Conservation (phyloP, 64 coral and sea anemone genomes). For the Montipora cactus region DNA sequence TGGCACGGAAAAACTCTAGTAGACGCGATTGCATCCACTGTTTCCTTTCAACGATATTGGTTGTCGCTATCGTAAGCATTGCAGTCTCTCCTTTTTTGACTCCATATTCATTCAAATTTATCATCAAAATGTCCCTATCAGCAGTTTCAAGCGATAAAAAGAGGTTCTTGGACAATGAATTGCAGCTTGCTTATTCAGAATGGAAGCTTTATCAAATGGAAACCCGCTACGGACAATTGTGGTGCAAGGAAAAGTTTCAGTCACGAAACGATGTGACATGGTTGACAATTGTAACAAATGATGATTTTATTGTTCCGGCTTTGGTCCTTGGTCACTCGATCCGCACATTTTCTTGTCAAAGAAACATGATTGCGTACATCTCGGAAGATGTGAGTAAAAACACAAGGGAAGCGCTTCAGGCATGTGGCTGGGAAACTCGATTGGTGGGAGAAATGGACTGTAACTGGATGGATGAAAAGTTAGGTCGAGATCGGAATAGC, state of each 20-base stretch:
- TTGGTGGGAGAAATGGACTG: slow-evolving; percentile 89
- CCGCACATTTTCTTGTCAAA: slow-evolving; percentile 71
- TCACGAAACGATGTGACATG: slow-evolving; percentile 21
- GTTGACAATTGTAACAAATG: slow-evolving; percentile 69
- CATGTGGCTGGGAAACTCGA: slow-evolving; percentile 64
- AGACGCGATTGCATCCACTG: neutral
- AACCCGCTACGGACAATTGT: slow-evolving; percentile 41
- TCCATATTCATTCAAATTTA: slow-evolving; percentile 33
- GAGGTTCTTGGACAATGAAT: slow-evolving; percentile 41
- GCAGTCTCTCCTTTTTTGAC: slow-evolving; percentile 30
- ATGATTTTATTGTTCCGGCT: slow-evolving; percentile 38
- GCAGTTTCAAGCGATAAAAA: slow-evolving; percentile 11
- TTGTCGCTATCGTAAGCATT: neutral
- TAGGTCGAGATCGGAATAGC: slow-evolving; percentile 50
- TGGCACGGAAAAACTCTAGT: no score
- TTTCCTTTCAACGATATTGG: no score
- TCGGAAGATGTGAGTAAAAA: slow-evolving; percentile 30
- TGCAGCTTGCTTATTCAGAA: slow-evolving; percentile 27
- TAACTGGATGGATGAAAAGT: slow-evolving; percentile 83
- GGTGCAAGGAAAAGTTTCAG: slow-evolving; percentile 38
- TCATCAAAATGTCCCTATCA: neutral
- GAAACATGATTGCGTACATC: slow-evolving; percentile 70
- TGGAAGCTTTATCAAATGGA: slow-evolving; percentile 71
- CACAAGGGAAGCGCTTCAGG: slow-evolving; percentile 2
- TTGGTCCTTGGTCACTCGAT: slow-evolving; percentile 71